phyloP scores from a whole-genome alignment of 64 coral and sea anemone species.

The Montipora sp. region DNA sequence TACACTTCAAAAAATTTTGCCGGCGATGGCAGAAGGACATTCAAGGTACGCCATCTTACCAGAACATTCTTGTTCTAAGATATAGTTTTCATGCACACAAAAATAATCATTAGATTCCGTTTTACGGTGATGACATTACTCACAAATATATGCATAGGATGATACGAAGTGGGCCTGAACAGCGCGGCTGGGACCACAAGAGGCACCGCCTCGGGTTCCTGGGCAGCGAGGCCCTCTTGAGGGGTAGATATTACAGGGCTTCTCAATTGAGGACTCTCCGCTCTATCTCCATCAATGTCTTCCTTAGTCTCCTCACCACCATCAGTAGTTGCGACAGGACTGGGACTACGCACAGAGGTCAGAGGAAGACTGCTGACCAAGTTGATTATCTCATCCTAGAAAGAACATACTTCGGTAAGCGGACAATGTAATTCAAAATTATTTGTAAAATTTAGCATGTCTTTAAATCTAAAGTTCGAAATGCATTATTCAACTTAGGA shows the following conservation, averaged over 20 bases:
- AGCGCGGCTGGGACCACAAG: slow-evolving; percentile 86
- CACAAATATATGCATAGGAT: slow-evolving; percentile 95
- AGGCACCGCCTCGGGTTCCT: slow-evolving; percentile 82
- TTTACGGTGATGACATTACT: slow-evolving; percentile 12
- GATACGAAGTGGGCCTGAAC: slow-evolving; percentile 76
- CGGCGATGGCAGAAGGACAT: no score
- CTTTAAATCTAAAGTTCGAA: no score
- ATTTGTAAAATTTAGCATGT: no score
- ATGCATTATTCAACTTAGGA: no score
- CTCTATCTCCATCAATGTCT: slow-evolving; percentile 25
- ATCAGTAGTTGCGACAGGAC: slow-evolving; percentile 51
- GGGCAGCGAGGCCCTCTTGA: slow-evolving; percentile 57
- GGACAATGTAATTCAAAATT: no score
- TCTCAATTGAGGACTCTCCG: slow-evolving; percentile 4
- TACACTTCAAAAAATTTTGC: no score
- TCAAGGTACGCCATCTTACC: no score
- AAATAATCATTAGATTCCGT: neutral
- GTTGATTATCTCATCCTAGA: slow-evolving; percentile 86
- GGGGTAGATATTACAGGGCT: slow-evolving; percentile 57
- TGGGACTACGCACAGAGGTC: slow-evolving; percentile 37
- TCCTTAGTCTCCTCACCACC: slow-evolving; percentile 56
- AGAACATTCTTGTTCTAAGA: no score
- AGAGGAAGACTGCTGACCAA: slow-evolving; percentile 57
- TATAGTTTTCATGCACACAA: neutral
- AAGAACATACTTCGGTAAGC: no score